A percentile compares a stretch with the other conserved stretches of the same genome.
Evolutionary conservation across 2,888 invertebrate species (phyloP).

Genomic region (Gandaritis pyraliata): DNA sequence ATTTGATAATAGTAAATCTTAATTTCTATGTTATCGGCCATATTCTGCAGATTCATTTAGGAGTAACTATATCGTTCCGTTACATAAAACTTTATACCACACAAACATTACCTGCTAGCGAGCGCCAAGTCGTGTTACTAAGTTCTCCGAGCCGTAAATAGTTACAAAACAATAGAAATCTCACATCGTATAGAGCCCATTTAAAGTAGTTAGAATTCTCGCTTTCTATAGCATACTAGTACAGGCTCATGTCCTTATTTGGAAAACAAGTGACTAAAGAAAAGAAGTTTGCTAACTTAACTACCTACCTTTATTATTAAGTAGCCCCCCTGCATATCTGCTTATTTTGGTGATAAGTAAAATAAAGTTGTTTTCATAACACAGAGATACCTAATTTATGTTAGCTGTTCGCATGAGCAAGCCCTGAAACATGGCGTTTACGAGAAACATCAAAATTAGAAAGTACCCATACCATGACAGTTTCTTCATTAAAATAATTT

Average conservation of each 20-base stretch:
- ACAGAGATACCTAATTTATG: background rate
- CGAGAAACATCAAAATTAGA: background rate
- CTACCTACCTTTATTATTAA: background rate
- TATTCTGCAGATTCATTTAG: background rate
- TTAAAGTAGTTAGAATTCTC: slow-evolving; percentile 28
- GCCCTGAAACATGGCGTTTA: background rate
- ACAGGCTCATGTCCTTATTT: slow-evolving; percentile 21
- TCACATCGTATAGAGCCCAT: slow-evolving; percentile 32
- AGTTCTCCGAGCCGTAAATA: slow-evolving; percentile 37
- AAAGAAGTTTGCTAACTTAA: slow-evolving; percentile 1
- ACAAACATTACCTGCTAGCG: slow-evolving; percentile 15
- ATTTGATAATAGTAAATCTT: background rate
- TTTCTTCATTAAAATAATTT: too few species aligned
- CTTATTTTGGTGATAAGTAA: background rate
- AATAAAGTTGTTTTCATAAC: background rate
- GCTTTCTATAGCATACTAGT: slow-evolving; percentile 35
- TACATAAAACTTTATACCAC: background rate
- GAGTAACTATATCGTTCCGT: background rate
- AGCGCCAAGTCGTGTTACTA: slow-evolving; percentile 20
- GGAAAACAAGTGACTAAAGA: slow-evolving; percentile 11
- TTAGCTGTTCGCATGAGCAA: background rate
- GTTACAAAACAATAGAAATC: slow-evolving; percentile 41
- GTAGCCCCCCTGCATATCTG: background rate
- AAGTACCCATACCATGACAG: too few species aligned
- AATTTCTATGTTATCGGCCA: background rate